Evolutionary conservation across 2,797 vertebrate genomes (phyloP).

Genomic region (Helicolenus hilgendorfi): DNA sequence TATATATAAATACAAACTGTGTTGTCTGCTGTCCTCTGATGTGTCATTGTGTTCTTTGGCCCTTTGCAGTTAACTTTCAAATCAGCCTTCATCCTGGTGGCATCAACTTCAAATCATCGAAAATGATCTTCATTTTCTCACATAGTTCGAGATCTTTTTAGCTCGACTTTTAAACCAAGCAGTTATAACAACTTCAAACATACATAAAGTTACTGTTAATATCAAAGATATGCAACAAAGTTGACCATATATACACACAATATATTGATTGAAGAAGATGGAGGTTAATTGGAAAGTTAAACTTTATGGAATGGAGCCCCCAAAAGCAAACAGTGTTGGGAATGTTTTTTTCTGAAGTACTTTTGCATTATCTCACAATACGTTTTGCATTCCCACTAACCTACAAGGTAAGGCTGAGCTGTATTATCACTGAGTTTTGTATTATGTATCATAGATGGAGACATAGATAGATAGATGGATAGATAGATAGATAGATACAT

Average conservation of each 20-base stretch:
- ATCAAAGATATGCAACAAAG: not conserved
- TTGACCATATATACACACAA: not conserved
- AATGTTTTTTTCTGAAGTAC: too few species aligned
- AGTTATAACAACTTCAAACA: not conserved
- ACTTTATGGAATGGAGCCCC: too few species aligned
- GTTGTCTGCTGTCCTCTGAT: not conserved
- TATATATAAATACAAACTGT: not conserved
- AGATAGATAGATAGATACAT: too few species aligned
- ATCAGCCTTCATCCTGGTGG: not conserved
- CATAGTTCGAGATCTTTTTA: not conserved
- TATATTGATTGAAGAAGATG: too few species aligned
- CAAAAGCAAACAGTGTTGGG: too few species aligned
- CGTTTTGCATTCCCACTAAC: too few species aligned
- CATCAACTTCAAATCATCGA: not conserved
- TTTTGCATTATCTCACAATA: too few species aligned
- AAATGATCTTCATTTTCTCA: not conserved
- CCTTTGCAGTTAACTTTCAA: not conserved
- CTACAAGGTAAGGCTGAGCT: too few species aligned
- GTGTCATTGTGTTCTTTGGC: not conserved
- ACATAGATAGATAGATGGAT: fast-evolving
- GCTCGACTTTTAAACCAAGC: not conserved
- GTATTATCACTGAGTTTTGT: too few species aligned
- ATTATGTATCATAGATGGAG: too few species aligned
- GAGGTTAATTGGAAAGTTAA: too few species aligned
- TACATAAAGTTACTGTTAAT: not conserved